Conservation (phyloP, 2,888 invertebrate genomes). For the Sericinus montela region DNA sequence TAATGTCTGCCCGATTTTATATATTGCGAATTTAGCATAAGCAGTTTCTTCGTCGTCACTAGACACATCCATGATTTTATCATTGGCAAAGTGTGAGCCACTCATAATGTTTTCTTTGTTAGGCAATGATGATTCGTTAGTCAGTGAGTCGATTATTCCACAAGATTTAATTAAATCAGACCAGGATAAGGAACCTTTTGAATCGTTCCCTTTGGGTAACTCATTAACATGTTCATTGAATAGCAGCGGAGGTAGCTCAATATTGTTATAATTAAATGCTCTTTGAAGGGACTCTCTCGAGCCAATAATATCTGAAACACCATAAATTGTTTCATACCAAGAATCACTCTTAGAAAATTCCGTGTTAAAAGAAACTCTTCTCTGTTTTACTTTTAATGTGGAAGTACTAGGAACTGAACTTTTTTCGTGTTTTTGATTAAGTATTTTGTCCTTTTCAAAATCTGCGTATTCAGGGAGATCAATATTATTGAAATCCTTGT, state of each 20-base stretch:
- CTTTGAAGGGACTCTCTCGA: slow-evolving; percentile 7
- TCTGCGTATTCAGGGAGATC: slow-evolving; percentile 55
- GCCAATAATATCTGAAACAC: slow-evolving; percentile 44
- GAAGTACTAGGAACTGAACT: slow-evolving; percentile 42
- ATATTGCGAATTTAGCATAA: slow-evolving; percentile 58
- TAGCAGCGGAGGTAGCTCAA: background rate
- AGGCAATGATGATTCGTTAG: too few species aligned
- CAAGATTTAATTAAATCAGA: slow-evolving; percentile 54
- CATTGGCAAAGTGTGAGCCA: slow-evolving; percentile 38
- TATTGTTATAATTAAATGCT: background rate
- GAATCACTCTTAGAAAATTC: slow-evolving; percentile 38
- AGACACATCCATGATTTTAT: too few species aligned
- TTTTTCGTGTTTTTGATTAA: slow-evolving; percentile 30
- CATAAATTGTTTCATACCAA: slow-evolving; percentile 66
- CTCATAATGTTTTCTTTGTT: too few species aligned
- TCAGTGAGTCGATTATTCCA: slow-evolving; percentile 38
- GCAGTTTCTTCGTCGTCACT: slow-evolving; percentile 38
- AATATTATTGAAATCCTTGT: slow-evolving; percentile 40
- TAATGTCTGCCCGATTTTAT: slow-evolving; percentile 57
- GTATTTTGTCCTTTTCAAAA: slow-evolving; percentile 49
- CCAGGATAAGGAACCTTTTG: slow-evolving; percentile 46
- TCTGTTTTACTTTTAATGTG: slow-evolving; percentile 48
- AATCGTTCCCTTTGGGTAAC: slow-evolving; percentile 23
- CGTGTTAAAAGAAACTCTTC: slow-evolving; percentile 46
- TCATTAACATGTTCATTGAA: slow-evolving; percentile 21